These are phyloP conservation scores for Drosophila pseudoananassae DNA, from an alignment of 1,140 invertebrate species.

Conservation along the genomic window DNA sequence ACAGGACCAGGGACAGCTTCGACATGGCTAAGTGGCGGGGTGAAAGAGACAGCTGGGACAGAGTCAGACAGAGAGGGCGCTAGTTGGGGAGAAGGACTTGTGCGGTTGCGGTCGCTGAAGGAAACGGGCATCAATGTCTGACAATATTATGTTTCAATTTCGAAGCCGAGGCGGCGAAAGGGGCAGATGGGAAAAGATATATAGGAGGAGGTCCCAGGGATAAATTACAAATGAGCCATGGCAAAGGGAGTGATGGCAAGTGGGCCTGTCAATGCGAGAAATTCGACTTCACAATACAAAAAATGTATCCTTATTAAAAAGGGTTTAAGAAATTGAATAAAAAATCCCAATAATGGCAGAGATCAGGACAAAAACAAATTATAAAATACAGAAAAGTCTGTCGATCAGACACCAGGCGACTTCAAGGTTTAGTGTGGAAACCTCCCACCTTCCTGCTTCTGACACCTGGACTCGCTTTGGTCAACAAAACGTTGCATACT, in stretches of 20 bases:
- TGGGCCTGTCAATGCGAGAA: slow-evolving; percentile 30
- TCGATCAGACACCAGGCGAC: neutral
- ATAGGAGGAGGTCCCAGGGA: slow-evolving; percentile 6
- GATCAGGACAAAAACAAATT: too few relatives aligned
- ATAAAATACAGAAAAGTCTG: too few relatives aligned
- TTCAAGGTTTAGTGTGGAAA: too few relatives aligned
- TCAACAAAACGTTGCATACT: slow-evolving; percentile 63
- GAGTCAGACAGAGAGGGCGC: neutral
- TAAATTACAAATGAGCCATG: slow-evolving; percentile 49
- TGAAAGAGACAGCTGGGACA: slow-evolving; percentile 6
- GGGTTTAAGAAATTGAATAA: neutral
- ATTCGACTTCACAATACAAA: slow-evolving; percentile 66
- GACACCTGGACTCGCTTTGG: slow-evolving; percentile 22
- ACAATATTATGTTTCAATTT: slow-evolving; percentile 82
- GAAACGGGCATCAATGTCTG: slow-evolving; percentile 80
- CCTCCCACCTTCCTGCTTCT: neutral
- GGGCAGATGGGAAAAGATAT: slow-evolving; percentile 26
- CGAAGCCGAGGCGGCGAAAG: slow-evolving; percentile 22
- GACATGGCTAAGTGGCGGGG: slow-evolving; percentile 58
- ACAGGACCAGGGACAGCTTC: neutral
- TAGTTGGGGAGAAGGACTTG: slow-evolving; percentile 24
- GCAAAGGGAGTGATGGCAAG: slow-evolving; percentile 8
- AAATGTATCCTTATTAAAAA: slow-evolving; percentile 2
- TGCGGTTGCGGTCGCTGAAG: slow-evolving; percentile 73
- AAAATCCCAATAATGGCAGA: too few relatives aligned